A percentile compares a stretch with the other conserved stretches of the same genome.
Conservation (phyloP, 2,888 invertebrate species). For the Drosophila greeni region DNA sequence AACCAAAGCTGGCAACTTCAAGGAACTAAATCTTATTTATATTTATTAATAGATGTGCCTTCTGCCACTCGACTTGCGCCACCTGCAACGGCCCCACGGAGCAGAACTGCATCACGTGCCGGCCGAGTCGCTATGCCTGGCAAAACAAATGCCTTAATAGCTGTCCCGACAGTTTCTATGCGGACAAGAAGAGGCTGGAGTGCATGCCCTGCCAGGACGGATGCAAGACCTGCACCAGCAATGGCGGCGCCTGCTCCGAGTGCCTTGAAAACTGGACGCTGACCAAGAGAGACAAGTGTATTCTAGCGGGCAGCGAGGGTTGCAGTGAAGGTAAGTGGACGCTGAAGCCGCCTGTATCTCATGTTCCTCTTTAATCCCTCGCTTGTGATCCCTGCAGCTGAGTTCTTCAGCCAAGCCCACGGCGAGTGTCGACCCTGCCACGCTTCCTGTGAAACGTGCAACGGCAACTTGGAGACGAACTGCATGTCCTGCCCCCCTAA, state of each 20-base stretch:
- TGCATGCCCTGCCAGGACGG: conserved; percentile 88
- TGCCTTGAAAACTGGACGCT: conserved; percentile 88
- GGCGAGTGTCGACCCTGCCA: conserved; percentile 89
- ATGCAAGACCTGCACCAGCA: conserved; percentile 86
- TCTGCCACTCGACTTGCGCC: conserved; percentile 88
- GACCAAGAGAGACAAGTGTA: conserved; percentile 87
- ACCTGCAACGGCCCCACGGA: conserved; percentile 89
- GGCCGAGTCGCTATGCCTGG: conserved; percentile 84
- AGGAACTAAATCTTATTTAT: not conserved
- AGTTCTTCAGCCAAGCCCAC: conserved; percentile 85
- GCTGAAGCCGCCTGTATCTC: not conserved
- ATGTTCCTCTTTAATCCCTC: conserved; percentile 37
- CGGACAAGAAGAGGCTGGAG: conserved; percentile 88
- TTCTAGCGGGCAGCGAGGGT: conserved; percentile 84
- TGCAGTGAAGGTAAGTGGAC: conserved; percentile 83
- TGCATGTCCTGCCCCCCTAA: conserved; percentile 88
- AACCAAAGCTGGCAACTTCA: accelerated
- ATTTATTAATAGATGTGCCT: conserved; percentile 83
- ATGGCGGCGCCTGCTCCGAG: conserved; percentile 85
- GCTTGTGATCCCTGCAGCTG: conserved; percentile 80
- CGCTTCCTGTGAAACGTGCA: conserved; percentile 89
- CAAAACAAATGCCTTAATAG: conserved; percentile 86
- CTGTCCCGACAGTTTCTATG: conserved; percentile 87
- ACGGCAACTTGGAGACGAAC: conserved; percentile 85
- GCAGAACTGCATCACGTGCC: conserved; percentile 90